Base-by-base conservation (phyloP, 2,888 invertebrate genomes). In the Thecophora atra region DNA sequence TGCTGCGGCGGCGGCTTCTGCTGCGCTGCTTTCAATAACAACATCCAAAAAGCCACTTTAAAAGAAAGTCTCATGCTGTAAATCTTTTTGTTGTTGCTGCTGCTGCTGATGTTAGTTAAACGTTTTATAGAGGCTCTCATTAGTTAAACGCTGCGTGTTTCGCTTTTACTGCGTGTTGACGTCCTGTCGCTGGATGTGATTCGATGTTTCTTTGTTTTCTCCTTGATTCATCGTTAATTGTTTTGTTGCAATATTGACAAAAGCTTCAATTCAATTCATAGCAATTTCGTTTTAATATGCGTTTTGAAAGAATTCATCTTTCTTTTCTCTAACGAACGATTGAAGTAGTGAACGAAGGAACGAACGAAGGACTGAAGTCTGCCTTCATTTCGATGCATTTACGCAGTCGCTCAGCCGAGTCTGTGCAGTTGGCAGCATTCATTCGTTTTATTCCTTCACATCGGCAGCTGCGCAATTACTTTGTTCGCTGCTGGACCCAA, bases 1-100 rank as follows among this genome's bases (percentile, higher is more conserved):
- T 52, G 68, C n/a, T 37, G 37, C 47, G 26, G 30, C 51, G 8
- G 60, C n/a, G 17, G 51, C 13, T 17, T 7, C 58, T 11, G 42
- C 11, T 44, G 24, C 24, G 69, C 26, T 44, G 58, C 42, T 30
- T n/a, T 26, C 52, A 52, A 13, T 21, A 26, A 24, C 26, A 44
- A 51, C 47, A 67, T 69, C 44, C 60, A 60, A 19, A 75, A 66
- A 8, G n/a, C 78, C 72, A 24, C 75, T 62, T 26, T 74, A 66
- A 13, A 70, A 68, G 67, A 74, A 58, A 66, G 69, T 69, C 62
- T 47, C 62, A 60, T 30, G 62, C 62, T 63, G 30, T 30, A 63
- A 63, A 42, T 30, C 7, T n/a, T 54, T 15, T 54, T 54, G 54
- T 54, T 54, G 21, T 8, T 30, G 8, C 8, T 26, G 21, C 6